Evolutionary conservation across 2,888 invertebrate species (phyloP).

Genomic region (Hydrotaea diabolus): DNA sequence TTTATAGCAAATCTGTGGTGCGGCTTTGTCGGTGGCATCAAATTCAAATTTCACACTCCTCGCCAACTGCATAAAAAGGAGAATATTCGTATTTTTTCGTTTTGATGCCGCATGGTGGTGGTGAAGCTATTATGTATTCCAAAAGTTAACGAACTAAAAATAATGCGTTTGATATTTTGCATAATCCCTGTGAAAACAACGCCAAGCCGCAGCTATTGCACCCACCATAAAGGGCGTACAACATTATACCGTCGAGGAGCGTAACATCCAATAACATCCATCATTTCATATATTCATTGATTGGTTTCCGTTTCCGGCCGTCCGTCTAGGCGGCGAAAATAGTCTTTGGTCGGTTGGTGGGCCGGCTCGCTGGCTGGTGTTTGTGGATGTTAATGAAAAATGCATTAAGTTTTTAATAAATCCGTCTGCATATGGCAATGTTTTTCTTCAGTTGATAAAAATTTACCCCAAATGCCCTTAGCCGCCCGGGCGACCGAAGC

Average conservation of each 20-base stretch:
- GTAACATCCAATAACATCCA: slow-evolving; percentile 30
- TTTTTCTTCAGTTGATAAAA: slow-evolving; percentile 69
- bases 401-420: slow-evolving; percentile 74
- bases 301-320: slow-evolving; percentile 4
- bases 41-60: slow-evolving; percentile 14
- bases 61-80: too few relatives aligned
- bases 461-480: slow-evolving; percentile 46
- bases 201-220: slow-evolving; percentile 38
- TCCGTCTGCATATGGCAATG: slow-evolving; percentile 50
- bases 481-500: slow-evolving; percentile 6
- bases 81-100: slow-evolving; percentile 16
- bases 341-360: slow-evolving; percentile 34
- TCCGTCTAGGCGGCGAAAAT: slow-evolving; percentile 30
- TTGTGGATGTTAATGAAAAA: slow-evolving; percentile 76
- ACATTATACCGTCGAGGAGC: too few relatives aligned
- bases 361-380: slow-evolving; percentile 52
- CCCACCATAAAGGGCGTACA: too few relatives aligned
- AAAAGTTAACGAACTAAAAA: slow-evolving; percentile 79
- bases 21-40: not conserved
- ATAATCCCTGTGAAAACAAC: slow-evolving; percentile 64
- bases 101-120: not conserved
- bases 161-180: slow-evolving; percentile 79
- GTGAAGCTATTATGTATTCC: slow-evolving; percentile 75
- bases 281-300: slow-evolving; percentile 34
- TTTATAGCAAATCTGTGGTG: slow-evolving; percentile 42